These are phyloP conservation scores for Stenchaetothrips biformis DNA, from an alignment of 2,888 invertebrate species.

Conservation along the genomic window DNA sequence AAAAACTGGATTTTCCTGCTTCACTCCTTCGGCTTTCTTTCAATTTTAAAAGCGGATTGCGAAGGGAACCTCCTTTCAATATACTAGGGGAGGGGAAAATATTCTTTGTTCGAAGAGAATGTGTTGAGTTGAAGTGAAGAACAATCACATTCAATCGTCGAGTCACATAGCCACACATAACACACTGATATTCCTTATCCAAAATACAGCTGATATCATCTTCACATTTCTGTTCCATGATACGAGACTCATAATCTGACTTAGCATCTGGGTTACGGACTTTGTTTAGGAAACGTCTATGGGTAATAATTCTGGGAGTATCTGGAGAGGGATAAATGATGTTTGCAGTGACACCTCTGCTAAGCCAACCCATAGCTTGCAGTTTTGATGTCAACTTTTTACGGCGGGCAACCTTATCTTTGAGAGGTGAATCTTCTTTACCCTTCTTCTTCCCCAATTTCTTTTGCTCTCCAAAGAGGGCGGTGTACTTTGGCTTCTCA, in stretches of 20 bases:
- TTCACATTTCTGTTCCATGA: conserved; percentile 52
- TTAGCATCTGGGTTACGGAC: conserved; percentile 37
- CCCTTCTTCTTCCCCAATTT: conserved; percentile 47
- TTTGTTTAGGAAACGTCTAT: conserved; percentile 48
- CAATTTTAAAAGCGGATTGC: conserved; percentile 20
- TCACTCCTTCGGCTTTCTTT: background rate
- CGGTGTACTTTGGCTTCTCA: conserved; percentile 51
- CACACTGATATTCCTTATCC: conserved; percentile 55
- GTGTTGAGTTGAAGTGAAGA: conserved; percentile 50
- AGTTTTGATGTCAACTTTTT: conserved; percentile 24
- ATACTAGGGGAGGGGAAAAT: conserved; percentile 36
- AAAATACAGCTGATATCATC: background rate
- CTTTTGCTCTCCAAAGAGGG: conserved; percentile 50
- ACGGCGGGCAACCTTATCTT: conserved; percentile 30
- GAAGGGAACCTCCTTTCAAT: conserved; percentile 29
- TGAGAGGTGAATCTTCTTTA: conserved; percentile 35
- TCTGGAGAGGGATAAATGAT: conserved; percentile 29
- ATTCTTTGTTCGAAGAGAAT: conserved; percentile 38
- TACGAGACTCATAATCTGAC: conserved; percentile 59
- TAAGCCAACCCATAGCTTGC: conserved; percentile 23
- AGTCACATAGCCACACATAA: conserved; percentile 60
- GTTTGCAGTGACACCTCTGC: background rate
- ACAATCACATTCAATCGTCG: conserved; percentile 67
- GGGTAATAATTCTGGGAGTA: conserved; percentile 46
- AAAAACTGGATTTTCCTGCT: background rate